Evolutionary conservation across 2,797 vertebrate species (phyloP).

Genomic region (Sternarchorhynchus goeldii): DNA sequence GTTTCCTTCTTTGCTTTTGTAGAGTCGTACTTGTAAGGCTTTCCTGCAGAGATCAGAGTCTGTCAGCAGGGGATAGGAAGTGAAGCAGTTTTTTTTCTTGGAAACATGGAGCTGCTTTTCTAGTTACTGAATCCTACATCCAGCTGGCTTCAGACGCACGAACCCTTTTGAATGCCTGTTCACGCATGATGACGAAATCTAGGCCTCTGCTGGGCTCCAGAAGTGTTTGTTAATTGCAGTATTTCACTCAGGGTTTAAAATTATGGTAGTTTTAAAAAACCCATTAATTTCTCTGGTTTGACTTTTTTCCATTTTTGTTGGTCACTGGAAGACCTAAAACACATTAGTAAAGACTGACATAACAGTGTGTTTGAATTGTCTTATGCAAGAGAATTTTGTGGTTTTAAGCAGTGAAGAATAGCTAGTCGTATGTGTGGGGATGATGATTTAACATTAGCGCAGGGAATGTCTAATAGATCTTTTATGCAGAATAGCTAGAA

Average conservation of each 20-base stretch:
- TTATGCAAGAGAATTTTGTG: too few relatives aligned
- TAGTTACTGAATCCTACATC: conserved; percentile 44
- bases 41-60: conserved; percentile 24
- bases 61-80: conserved; percentile 32
- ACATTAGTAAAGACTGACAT: too few relatives aligned
- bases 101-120: conserved; percentile 38
- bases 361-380: too few relatives aligned
- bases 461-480: background rate
- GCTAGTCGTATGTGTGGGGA: too few relatives aligned
- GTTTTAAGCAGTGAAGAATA: too few relatives aligned
- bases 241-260: background rate
- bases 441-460: background rate
- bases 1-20: background rate
- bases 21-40: conserved; percentile 26
- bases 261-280: background rate
- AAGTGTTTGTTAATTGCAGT: background rate
- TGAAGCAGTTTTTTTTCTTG: conserved; percentile 15
- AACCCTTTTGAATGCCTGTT: conserved; percentile 36
- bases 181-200: conserved; percentile 25
- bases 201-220: background rate
- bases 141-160: conserved; percentile 38
- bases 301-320: background rate
- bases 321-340: too few relatives aligned
- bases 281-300: background rate
- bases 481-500: background rate